Evolutionary conservation across 2,797 vertebrate genomes (phyloP).

Genomic region (Notolepis coatsorum): DNA sequence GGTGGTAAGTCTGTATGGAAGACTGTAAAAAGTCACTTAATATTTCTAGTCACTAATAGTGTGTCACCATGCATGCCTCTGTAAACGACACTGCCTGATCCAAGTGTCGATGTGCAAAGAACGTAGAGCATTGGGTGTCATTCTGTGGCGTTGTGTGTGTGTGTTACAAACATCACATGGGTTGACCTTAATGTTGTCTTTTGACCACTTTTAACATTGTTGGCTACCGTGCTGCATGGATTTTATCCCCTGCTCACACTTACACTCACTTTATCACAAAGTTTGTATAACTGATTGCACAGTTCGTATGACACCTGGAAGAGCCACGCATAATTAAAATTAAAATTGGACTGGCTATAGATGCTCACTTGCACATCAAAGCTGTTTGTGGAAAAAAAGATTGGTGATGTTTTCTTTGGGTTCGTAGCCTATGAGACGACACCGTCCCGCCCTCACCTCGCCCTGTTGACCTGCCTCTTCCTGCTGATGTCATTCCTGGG

Average conservation of each 20-base stretch:
- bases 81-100: constrained; percentile 11
- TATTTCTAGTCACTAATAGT: too few relatives aligned
- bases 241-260: constrained; percentile 13
- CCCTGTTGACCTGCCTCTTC: constrained; percentile 86
- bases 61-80: constrained; percentile 51
- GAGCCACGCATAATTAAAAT: neutral
- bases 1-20: constrained; percentile 80
- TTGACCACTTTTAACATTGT: constrained; percentile 12
- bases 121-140: neutral
- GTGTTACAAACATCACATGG: neutral
- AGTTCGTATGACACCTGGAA: neutral
- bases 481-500: constrained; percentile 84
- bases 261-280: constrained; percentile 7
- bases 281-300: constrained; percentile 7
- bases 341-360: constrained; percentile 17
- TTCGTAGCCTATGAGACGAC: constrained; percentile 80
- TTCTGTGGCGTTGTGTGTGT: neutral
- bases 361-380: constrained; percentile 53
- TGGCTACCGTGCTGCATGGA: constrained; percentile 3
- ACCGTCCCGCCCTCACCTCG: constrained; percentile 77
- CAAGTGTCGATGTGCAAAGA: constrained; percentile 3
- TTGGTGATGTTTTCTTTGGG: neutral
- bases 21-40: constrained; percentile 21
- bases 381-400: neutral
- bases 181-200: neutral